A percentile compares a stretch with the other conserved stretches of the same genome.
These are phyloP conservation scores for Reticulitermes speratus DNA, from an alignment of 1,140 invertebrate species.

Conservation along the genomic window DNA sequence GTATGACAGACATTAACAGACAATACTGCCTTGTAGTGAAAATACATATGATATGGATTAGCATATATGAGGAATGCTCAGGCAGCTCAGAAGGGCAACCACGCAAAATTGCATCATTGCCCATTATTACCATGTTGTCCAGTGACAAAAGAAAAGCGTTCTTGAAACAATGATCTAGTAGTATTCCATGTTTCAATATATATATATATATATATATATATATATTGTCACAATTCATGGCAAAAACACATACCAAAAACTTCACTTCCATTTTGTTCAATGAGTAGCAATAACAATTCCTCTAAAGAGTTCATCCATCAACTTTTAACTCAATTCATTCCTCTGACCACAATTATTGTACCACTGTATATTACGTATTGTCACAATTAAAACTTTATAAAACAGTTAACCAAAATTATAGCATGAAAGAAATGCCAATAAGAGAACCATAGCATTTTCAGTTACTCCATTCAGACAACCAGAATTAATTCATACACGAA, in stretches of 20 bases:
- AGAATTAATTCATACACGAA: no score
- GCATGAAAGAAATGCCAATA: neutral
- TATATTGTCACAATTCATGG: neutral
- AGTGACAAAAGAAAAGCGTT: neutral
- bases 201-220: no score
- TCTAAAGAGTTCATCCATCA: neutral
- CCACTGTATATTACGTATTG: neutral
- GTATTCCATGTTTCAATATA: neutral
- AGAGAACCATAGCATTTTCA: neutral
- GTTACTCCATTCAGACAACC: neutral
- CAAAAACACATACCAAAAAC: slow-evolving; percentile 11
- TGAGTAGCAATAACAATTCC: neutral
- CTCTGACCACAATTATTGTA: neutral
- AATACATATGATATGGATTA: neutral
- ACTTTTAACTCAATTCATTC: neutral
- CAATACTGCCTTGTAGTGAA: neutral
- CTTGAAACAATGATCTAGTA: neutral
- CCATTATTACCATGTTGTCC: neutral
- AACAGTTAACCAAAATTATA: neutral
- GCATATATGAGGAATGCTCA: neutral
- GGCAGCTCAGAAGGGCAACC: neutral
- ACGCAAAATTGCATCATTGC: neutral
- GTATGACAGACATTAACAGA: neutral
- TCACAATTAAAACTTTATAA: slow-evolving; percentile 1
- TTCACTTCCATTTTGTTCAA: neutral